A percentile compares a stretch with the other conserved stretches of the same genome.
These are phyloP conservation scores for Catagonus wagneri DNA, from an alignment of 2,113 vertebrate species.

Conservation along the genomic window DNA sequence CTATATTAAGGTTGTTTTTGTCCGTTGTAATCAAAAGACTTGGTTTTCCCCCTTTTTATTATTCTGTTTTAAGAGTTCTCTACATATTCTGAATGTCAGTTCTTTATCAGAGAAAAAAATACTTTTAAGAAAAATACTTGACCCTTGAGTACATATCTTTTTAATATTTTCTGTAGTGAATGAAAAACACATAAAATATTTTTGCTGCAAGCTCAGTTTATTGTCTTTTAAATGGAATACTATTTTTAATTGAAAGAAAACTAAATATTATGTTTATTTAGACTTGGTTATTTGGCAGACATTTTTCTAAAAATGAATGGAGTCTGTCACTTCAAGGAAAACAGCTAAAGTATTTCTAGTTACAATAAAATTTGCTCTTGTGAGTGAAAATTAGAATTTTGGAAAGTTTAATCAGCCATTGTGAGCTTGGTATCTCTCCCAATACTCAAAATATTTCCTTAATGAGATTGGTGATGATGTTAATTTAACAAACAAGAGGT, in stretches of 20 bases:
- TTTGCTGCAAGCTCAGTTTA: neutral
- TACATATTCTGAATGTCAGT: too few species aligned
- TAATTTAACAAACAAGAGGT: neutral
- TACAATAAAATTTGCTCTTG: neutral
- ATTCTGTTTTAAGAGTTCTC: too few species aligned
- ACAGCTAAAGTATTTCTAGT: neutral
- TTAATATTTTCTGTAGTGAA: neutral
- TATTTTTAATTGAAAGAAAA: neutral
- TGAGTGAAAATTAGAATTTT: neutral
- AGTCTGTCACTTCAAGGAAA: neutral
- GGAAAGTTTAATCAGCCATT: neutral
- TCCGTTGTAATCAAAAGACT: too few species aligned
- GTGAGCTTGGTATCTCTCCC: neutral
- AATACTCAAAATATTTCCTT: neutral
- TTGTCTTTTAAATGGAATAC: neutral
- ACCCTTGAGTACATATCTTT: neutral
- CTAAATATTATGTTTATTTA: neutral
- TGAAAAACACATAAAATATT: neutral
- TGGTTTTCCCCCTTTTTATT: too few species aligned
- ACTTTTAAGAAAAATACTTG: neutral
- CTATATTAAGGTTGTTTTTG: too few species aligned
- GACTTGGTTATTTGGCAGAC: neutral
- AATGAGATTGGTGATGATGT: neutral
- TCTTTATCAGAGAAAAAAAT: neutral
- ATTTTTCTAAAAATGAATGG: conserved; percentile 22